phyloP scores from a whole-genome alignment of 2,888 invertebrate species.

The Pterobdella sp. region DNA sequence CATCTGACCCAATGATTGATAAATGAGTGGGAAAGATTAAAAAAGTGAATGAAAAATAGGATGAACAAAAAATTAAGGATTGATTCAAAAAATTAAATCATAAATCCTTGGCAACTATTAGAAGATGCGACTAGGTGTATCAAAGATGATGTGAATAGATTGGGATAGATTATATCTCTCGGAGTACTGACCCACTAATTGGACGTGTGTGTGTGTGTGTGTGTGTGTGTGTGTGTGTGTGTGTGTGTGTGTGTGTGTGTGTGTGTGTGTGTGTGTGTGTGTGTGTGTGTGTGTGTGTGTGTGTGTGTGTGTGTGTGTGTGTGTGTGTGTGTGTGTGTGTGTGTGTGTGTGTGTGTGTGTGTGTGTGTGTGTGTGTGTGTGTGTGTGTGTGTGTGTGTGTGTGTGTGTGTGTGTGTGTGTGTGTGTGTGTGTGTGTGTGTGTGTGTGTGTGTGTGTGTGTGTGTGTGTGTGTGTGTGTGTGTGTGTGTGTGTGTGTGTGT shows the following conservation, averaged over 20 bases:
- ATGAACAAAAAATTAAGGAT: too few species aligned
- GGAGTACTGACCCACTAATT: too few species aligned
- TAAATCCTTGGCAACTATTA: too few species aligned
- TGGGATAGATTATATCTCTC: too few species aligned
- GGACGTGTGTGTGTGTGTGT: too few species aligned
- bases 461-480: not conserved
- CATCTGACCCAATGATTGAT: too few species aligned
- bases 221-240: not conserved
- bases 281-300: constrained; percentile 16
- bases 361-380: constrained; percentile 23
- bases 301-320: constrained; percentile 13
- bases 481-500: not conserved
- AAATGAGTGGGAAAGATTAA: too few species aligned
- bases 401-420: constrained; percentile 19
- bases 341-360: constrained; percentile 12
- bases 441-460: constrained; percentile 11
- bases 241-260: not conserved
- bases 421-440: constrained; percentile 9
- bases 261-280: constrained; percentile 15
- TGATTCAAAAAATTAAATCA: too few species aligned
- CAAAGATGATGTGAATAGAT: too few species aligned
- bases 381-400: constrained; percentile 19
- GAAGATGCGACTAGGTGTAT: too few species aligned
- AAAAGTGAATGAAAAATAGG: too few species aligned
- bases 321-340: not conserved